Conservation (phyloP, 2,888 invertebrate species). For the Acanthopleura granulata region DNA sequence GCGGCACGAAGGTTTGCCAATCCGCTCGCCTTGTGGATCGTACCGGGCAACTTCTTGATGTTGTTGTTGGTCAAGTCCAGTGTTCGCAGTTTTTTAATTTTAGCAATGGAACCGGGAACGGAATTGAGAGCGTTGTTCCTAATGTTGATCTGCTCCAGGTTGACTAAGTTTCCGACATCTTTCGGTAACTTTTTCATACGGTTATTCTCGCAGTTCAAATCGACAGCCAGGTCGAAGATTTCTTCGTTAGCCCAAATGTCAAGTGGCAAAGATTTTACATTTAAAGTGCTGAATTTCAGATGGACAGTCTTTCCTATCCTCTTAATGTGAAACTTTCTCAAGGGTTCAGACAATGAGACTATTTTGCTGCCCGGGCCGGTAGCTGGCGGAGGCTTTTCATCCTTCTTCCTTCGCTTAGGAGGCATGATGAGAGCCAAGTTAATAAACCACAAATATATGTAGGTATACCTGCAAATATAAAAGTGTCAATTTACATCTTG, state of each 20-base stretch:
- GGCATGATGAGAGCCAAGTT: constrained; percentile 33
- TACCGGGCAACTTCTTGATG: constrained; percentile 60
- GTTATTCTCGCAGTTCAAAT: constrained; percentile 64
- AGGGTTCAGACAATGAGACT: constrained; percentile 58
- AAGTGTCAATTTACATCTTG: too few species aligned
- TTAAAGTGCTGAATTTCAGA: constrained; percentile 54
- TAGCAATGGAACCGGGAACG: constrained; percentile 56
- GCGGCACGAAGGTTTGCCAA: constrained; percentile 51
- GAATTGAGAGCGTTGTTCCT: constrained; percentile 57
- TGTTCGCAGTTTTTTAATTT: constrained; percentile 50
- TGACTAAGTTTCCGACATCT: constrained; percentile 51
- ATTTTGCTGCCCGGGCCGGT: constrained; percentile 68
- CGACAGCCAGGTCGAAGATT: constrained; percentile 50
- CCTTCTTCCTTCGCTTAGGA: constrained; percentile 58
- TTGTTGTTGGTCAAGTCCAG: constrained; percentile 62
- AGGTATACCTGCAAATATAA: too few species aligned
- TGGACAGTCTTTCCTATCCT: constrained; percentile 51
- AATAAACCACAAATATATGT: too few species aligned
- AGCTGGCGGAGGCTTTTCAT: constrained; percentile 67
- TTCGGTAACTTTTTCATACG: constrained; percentile 63
- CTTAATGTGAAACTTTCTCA: constrained; percentile 59
- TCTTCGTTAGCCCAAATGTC: constrained; percentile 67
- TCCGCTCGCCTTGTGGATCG: constrained; percentile 62
- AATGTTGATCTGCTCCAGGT: constrained; percentile 55
- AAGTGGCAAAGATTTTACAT: constrained; percentile 59